Evolutionary conservation across 2,113 vertebrate genomes (phyloP).

Genomic region (Geococcyx californianus): DNA sequence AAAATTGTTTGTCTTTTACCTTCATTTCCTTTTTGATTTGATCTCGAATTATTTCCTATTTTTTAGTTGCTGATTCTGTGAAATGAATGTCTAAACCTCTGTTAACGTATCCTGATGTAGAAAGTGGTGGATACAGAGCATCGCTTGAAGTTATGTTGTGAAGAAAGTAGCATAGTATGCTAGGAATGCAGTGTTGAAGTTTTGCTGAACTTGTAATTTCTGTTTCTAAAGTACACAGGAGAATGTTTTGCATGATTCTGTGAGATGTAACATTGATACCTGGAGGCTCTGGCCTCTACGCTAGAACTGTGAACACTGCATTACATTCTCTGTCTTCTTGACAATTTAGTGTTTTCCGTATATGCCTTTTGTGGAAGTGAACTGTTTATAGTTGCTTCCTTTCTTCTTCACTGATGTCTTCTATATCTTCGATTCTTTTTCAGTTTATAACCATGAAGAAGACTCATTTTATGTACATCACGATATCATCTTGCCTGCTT

Average conservation of each 20-base stretch:
- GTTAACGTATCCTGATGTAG: background rate
- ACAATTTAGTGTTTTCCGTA: background rate
- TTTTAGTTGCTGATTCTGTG: background rate
- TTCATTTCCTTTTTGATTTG: background rate
- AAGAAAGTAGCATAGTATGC: background rate
- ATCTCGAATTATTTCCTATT: background rate
- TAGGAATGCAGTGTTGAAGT: background rate
- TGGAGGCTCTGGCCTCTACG: background rate
- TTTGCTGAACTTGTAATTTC: background rate
- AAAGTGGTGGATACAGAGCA: background rate
- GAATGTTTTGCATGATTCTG: background rate
- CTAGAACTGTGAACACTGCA: background rate
- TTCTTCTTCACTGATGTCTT: background rate
- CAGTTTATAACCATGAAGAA: conserved; percentile 95
- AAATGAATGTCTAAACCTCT: background rate
- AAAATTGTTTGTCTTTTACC: background rate
- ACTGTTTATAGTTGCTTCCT: background rate
- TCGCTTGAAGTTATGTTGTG: background rate
- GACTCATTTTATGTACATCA: conserved; percentile 95
- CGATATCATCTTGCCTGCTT: conserved; percentile 91
- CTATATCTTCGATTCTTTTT: conserved; percentile 6
- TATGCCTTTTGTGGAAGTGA: background rate
- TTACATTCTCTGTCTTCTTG: background rate
- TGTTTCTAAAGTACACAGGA: background rate
- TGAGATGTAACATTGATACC: background rate